A percentile compares a stretch with the other conserved stretches of the same genome.
Conservation (phyloP, 2,888 invertebrate species). For the Drosophila paracracens region DNA sequence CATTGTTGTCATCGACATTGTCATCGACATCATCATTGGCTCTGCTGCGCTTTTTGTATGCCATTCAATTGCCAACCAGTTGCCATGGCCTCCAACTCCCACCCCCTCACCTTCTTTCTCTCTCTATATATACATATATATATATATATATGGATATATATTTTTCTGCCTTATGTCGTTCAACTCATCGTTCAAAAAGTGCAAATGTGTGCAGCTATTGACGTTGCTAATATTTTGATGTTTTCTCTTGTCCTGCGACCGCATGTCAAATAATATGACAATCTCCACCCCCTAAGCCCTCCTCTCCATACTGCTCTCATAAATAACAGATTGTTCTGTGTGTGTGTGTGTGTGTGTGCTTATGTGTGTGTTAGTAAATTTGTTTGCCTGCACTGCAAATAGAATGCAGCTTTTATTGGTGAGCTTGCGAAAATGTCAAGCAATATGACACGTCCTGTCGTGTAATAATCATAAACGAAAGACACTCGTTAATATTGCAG, state of each 20-base stretch:
- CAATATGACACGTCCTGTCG: conserved; percentile 20
- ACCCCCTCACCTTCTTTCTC: background rate
- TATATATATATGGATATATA: background rate
- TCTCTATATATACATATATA: background rate
- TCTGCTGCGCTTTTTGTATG: conserved; percentile 65
- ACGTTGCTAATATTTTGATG: conserved; percentile 73
- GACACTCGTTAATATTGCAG: conserved; percentile 15
- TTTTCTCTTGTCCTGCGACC: conserved; percentile 20
- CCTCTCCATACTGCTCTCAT: conserved; percentile 3
- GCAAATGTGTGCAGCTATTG: conserved; percentile 70
- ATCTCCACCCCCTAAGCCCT: background rate
- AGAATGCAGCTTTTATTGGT: conserved; percentile 63
- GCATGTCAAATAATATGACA: conserved; percentile 50
- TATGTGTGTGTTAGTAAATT: conserved; percentile 28
- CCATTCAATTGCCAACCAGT: conserved; percentile 47
- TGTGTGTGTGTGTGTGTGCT: background rate
- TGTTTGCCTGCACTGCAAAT: conserved; percentile 39
- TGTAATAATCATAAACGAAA: conserved; percentile 16
- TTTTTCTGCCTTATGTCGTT: conserved; percentile 12
- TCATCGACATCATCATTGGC: conserved; percentile 38
- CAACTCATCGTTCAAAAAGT: conserved; percentile 46
- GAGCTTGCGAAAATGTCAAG: conserved; percentile 46
- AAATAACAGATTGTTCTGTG: conserved; percentile 6
- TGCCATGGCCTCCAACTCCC: background rate
- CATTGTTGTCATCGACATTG: conserved; percentile 15